Conservation (phyloP, 2,113 vertebrate genomes). For the Dipodomys ordii region DNA sequence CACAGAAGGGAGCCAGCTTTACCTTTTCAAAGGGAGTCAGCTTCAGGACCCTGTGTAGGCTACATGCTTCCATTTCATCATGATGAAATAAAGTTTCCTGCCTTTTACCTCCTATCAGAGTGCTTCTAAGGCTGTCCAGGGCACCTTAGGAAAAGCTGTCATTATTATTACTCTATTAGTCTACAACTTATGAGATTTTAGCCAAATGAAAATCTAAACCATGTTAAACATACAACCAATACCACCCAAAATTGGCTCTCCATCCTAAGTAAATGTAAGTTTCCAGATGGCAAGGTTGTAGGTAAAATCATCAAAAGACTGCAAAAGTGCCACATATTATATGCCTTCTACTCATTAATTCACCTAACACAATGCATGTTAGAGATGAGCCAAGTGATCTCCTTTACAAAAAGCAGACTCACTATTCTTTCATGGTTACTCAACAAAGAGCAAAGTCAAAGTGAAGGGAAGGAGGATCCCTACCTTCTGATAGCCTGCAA, state of each 20-base stretch:
- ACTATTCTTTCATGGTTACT: conserved; percentile 17
- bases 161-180: conserved; percentile 67
- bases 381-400: conserved; percentile 52
- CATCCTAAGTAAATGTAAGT: conserved; percentile 47
- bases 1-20: background rate
- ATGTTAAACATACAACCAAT: conserved; percentile 51
- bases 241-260: conserved; percentile 52
- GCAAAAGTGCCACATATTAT: conserved; percentile 21
- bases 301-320: conserved; percentile 67
- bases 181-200: conserved; percentile 53
- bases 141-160: conserved; percentile 23
- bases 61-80: background rate
- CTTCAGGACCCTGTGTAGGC: background rate
- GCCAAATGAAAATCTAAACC: conserved; percentile 73
- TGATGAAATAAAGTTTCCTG: background rate
- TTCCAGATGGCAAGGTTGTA: conserved; percentile 74
- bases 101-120: conserved; percentile 18
- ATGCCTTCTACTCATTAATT: conserved; percentile 46
- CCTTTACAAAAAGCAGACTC: conserved; percentile 63
- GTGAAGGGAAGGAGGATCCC: conserved; percentile 9
- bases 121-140: conserved; percentile 7
- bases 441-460: conserved; percentile 57
- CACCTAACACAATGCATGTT: background rate
- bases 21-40: background rate
- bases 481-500: background rate